These are phyloP conservation scores for Scotopteryx bipunctaria DNA, from an alignment of 2,888 invertebrate genomes.

Conservation along the genomic window DNA sequence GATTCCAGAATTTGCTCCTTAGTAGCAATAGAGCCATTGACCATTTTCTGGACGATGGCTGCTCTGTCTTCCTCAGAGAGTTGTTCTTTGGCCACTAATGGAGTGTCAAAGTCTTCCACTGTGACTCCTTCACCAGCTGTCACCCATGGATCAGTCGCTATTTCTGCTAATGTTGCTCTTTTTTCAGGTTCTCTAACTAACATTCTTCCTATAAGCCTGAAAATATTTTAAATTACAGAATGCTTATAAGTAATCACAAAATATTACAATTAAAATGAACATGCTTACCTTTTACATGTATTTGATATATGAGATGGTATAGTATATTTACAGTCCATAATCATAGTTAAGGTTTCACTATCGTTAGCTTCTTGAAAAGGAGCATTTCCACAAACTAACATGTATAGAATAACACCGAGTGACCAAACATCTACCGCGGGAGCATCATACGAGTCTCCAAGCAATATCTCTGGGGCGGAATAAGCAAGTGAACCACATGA, in stretches of 20 bases:
- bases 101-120: constrained; percentile 86
- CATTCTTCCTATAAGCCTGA: constrained; percentile 95
- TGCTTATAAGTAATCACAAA: neutral
- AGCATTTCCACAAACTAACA: constrained; percentile 98
- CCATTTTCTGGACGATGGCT: constrained; percentile 97
- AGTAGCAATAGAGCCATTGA: constrained; percentile 96
- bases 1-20: constrained; percentile 97
- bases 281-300: constrained; percentile 89
- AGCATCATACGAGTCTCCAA: constrained; percentile 99
- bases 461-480: constrained; percentile 98
- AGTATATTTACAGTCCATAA: constrained; percentile 99
- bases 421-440: constrained; percentile 99
- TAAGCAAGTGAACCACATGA: constrained; percentile 99
- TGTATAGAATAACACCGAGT: constrained; percentile 98
- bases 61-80: constrained; percentile 96
- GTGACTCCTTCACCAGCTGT: constrained; percentile 79
- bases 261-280: neutral
- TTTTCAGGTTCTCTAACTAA: constrained; percentile 96
- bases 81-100: constrained; percentile 94
- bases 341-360: constrained; percentile 99
- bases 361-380: constrained; percentile 99
- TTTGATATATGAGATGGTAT: constrained; percentile 94
- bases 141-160: constrained; percentile 94
- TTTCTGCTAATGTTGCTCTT: constrained; percentile 93
- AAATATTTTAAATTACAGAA: constrained; percentile 20